Conservation (phyloP, 2,888 invertebrate species). For the Rotaria socialis region DNA sequence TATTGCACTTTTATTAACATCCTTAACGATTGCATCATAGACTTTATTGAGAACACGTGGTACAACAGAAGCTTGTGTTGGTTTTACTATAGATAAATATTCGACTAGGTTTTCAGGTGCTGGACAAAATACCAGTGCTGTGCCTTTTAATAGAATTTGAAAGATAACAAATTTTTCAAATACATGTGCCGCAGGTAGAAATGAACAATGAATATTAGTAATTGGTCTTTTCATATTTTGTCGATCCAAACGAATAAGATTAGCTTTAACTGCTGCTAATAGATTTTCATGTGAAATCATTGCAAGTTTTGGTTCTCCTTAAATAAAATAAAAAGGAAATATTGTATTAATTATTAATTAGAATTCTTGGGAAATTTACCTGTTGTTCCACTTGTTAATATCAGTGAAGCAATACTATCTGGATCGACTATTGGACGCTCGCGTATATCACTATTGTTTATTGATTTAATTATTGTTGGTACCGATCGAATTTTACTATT, state of each 20-base stretch:
- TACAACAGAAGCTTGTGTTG: slow-evolving; percentile 85
- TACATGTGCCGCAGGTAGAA: slow-evolving; percentile 54
- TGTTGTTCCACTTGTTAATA: slow-evolving; percentile 10
- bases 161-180: slow-evolving; percentile 50
- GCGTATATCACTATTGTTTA: background rate
- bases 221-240: background rate
- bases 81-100: slow-evolving; percentile 24
- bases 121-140: background rate
- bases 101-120: background rate
- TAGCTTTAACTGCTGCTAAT: background rate
- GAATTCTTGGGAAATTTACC: background rate
- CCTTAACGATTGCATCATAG: slow-evolving; percentile 70
- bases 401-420: background rate
- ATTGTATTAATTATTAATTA: too few relatives aligned
- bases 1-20: slow-evolving; percentile 26
- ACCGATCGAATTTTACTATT: background rate
- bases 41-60: slow-evolving; percentile 89
- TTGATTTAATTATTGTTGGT: background rate
- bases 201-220: slow-evolving; percentile 52
- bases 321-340: background rate
- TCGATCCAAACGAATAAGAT: background rate
- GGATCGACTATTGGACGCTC: background rate
- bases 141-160: background rate
- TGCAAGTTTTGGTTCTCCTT: slow-evolving; percentile 8
- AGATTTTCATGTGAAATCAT: slow-evolving; percentile 30